These are phyloP conservation scores for Spilogale gracilis DNA, from an alignment of 2,113 vertebrate species.

Conservation along the genomic window DNA sequence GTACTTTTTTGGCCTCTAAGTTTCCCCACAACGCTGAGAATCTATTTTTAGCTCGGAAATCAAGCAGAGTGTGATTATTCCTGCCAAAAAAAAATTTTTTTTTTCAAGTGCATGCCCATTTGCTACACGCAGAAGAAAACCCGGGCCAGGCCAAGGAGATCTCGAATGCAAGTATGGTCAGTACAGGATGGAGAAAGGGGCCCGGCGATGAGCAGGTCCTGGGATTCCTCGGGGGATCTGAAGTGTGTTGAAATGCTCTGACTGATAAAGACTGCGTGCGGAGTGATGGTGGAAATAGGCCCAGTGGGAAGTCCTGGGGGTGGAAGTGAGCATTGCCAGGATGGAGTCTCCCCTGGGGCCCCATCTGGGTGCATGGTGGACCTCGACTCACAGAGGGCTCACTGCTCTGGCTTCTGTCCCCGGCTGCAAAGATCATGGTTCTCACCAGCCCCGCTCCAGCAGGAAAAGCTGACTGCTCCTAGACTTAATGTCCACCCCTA, in stretches of 20 bases:
- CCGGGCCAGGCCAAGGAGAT: neutral
- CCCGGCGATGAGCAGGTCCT: neutral
- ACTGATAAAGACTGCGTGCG: neutral
- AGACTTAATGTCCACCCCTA: neutral
- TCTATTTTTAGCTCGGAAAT: slow-evolving; percentile 66
- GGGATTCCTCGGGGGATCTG: rapidly evolving
- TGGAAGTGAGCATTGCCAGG: neutral
- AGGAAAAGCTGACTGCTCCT: neutral
- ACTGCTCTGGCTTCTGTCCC: neutral
- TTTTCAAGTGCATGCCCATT: neutral
- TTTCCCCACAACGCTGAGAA: slow-evolving; percentile 45
- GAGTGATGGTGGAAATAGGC: neutral
- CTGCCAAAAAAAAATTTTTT: neutral
- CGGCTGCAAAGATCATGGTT: rapidly evolving
- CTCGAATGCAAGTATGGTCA: rapidly evolving
- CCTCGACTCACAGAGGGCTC: neutral
- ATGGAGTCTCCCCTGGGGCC: rapidly evolving
- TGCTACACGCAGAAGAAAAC: neutral
- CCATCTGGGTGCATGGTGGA: neutral
- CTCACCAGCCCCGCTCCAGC: neutral
- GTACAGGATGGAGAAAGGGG: neutral
- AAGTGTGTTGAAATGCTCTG: neutral
- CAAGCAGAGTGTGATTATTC: slow-evolving; percentile 4
- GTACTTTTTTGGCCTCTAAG: neutral
- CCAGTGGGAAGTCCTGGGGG: neutral